Evolutionary conservation across 2,888 invertebrate genomes (phyloP), one percentile per base, ranked within the genome.

Genomic region (Xanthorhoe designata): DNA sequence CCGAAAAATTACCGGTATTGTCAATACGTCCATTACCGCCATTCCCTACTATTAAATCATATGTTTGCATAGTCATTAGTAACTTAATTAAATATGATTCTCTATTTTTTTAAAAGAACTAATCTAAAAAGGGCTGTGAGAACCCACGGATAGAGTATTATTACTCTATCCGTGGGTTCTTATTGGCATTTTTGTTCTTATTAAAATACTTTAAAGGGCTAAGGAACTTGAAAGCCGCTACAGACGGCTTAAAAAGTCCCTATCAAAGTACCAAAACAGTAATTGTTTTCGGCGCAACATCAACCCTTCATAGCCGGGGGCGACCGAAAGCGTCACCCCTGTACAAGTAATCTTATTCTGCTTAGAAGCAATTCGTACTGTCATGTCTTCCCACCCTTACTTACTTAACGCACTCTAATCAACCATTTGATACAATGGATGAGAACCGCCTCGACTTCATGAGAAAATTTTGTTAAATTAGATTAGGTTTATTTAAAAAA

Each of bases 371-470:
- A 58, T 58, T 62, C 38, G 42, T 42, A 17, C 51, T 35, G 35
- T 63, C 49, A 9, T 56, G 50, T 61, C 55, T 60, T 50, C 29
- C 38, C 62, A 61, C 71, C 66, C 70, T 68, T 63, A 32, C 62
- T 61, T 61, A 35, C 62, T 61, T 61, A 67, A 70, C 67, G 71
- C 68, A 67, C 70, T 71, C 68, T 71, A 73, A 73, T 73, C 68
- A 61, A 62, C 66, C 65, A 64, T 68, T 71, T 71, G 61, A 49
- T 58, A 64, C 58, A 64, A 56, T 61, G 53, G 55, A 58, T 61
- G 13, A 49, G 24, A 57, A 56, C 45, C 54, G 49, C 61, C 53
- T 53, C 61, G 10, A 2, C 13, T 42, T 42, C 13, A 2, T 42
- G 38, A 42, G 13, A 13, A 42, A 42, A 24, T 4, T 24, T 4